Evolutionary conservation across 2,797 vertebrate species (phyloP).

Genomic region (Paramormyrops hopkinsi): DNA sequence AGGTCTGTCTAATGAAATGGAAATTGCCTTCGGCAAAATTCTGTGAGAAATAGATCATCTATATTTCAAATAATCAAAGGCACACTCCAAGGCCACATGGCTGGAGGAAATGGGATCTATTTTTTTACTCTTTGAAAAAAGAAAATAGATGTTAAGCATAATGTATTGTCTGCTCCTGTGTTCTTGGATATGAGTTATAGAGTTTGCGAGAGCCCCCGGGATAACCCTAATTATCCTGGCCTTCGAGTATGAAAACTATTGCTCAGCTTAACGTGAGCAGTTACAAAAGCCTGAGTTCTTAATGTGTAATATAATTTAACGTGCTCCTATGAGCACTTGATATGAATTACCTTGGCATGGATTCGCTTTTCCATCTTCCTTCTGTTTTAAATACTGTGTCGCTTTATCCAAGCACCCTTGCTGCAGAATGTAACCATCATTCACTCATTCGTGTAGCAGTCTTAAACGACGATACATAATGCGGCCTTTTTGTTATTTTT

Average conservation of each 20-base stretch:
- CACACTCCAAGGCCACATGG: slow-evolving; percentile 18
- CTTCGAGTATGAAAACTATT: slow-evolving; percentile 1
- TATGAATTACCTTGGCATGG: neutral
- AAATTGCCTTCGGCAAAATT: slow-evolving; percentile 5
- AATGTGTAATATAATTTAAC: slow-evolving; percentile 13
- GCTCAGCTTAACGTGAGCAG: slow-evolving; percentile 1
- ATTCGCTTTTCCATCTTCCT: neutral
- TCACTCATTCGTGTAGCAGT: neutral
- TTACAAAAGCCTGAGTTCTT: slow-evolving; percentile 1
- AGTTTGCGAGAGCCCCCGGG: slow-evolving; percentile 7
- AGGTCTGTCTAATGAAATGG: slow-evolving; percentile 22
- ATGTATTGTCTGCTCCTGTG: neutral
- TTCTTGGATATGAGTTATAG: slow-evolving; percentile 15
- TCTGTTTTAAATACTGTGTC: neutral
- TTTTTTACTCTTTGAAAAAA: neutral
- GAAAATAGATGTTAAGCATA: slow-evolving; percentile 19
- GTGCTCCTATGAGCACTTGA: neutral
- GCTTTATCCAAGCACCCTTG: neutral
- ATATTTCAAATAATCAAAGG: slow-evolving; percentile 19
- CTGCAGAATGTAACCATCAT: neutral
- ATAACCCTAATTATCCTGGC: slow-evolving; percentile 17
- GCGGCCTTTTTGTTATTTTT: neutral
- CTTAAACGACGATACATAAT: neutral
- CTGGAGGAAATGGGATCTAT: slow-evolving; percentile 22
- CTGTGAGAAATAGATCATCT: slow-evolving; percentile 10